A percentile compares a stretch with the other conserved stretches of the same genome.
Evolutionary conservation across 1,140 invertebrate species (phyloP).

Genomic region (Zelostemma sp.): DNA sequence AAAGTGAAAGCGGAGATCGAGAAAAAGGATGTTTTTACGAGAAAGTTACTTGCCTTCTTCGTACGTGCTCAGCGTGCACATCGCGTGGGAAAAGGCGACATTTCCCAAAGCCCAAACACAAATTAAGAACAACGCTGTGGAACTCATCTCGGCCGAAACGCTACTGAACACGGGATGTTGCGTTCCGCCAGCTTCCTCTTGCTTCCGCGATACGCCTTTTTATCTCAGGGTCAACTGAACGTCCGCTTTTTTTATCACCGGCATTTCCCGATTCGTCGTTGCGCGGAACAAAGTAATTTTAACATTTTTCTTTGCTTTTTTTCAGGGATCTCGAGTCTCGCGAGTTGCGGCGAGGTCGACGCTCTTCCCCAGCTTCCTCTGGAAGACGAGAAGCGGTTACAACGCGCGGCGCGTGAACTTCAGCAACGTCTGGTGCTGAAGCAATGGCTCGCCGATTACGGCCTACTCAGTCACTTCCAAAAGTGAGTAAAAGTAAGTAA

Average conservation of each 20-base stretch:
- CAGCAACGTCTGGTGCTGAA: slow-evolving; percentile 85
- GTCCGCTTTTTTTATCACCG: too few relatives aligned
- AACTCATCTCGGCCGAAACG: slow-evolving; percentile 16
- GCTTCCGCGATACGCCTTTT: slow-evolving; percentile 19
- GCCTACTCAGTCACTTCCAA: slow-evolving; percentile 81
- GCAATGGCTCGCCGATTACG: slow-evolving; percentile 83
- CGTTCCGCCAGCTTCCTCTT: slow-evolving; percentile 12
- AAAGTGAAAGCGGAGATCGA: too few relatives aligned
- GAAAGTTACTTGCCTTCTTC: slow-evolving; percentile 40
- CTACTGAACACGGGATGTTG: slow-evolving; percentile 27
- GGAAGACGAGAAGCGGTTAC: slow-evolving; percentile 83
- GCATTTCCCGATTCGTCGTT: too few relatives aligned
- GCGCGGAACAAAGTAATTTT: too few relatives aligned
- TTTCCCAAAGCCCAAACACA: slow-evolving; percentile 26
- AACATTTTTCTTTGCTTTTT: slow-evolving; percentile 52
- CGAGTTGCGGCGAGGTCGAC: slow-evolving; percentile 79
- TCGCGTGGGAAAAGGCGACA: slow-evolving; percentile 11
- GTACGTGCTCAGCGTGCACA: slow-evolving; percentile 43
- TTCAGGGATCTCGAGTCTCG: slow-evolving; percentile 84
- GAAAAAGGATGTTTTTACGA: too few relatives aligned
- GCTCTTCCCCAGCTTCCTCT: slow-evolving; percentile 81
- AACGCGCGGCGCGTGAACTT: slow-evolving; percentile 80
- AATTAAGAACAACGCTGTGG: slow-evolving; percentile 16
- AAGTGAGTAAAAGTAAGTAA: slow-evolving; percentile 70
- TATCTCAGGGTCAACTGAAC: not conserved